Evolutionary conservation across 2,113 vertebrate species (phyloP), one percentile per base, ranked within the genome.

Genomic region (Aleadryas rufinucha): DNA sequence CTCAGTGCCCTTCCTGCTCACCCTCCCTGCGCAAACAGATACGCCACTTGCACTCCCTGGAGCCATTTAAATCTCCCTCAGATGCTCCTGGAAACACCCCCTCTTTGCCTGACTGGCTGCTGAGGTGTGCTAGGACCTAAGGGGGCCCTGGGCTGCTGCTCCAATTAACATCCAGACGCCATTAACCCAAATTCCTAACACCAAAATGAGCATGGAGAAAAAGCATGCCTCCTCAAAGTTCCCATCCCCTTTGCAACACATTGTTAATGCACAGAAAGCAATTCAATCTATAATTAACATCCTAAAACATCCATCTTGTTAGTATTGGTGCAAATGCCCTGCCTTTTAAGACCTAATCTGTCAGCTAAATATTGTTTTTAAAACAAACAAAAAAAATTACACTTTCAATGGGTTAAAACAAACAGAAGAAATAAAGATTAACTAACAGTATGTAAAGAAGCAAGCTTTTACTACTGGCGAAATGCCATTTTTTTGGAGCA

Each of bases 11-110:
- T 50, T 63, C 30, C 28, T 20, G 16, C 45, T 61, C 6, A 2
- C 19, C 19, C 44, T 74, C 10, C 45, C 23, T n/a, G 19, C 4
- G 3, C 7, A 24, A 65, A 44, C 27, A 10, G 35, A 31, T 1
- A 10, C 4, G 2, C 22, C 10, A 24, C 16, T 59, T 44, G 4
- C 0, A 2, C 37, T 50, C 33, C 42, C 44, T 28, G 27, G 27
- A 59, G 33, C 12, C 28, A 37, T 28, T 65, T 28, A 39, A 66
- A 59, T n/a, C 33, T 52, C 77, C 39, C 44, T 59, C 7, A 4
- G 33, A 44, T 65, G 16, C 7, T 56, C 19, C 52, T n/a, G 69
- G 41, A 5, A 64, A 7, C 26, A 30, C 2, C 16, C 7, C 10
- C 18, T 72, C 68, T 44, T 59, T 50, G 7, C 10, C 37, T 28